Evolutionary conservation across 1,140 invertebrate species (phyloP).

Genomic region (Latrodectus geometricus): DNA sequence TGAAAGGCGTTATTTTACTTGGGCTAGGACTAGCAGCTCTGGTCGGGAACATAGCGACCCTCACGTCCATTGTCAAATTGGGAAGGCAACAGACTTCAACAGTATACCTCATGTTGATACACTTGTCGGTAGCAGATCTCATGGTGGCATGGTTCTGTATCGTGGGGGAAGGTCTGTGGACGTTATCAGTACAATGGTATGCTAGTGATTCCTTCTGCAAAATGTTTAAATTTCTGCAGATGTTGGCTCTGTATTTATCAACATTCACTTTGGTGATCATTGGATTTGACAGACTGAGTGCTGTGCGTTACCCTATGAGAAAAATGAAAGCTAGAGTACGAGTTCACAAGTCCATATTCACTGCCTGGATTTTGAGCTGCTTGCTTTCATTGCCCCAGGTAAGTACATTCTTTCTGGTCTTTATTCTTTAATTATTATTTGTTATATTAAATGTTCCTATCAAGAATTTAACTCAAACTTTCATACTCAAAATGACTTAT

Average conservation of each 20-base stretch:
- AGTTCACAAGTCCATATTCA: conserved; percentile 73
- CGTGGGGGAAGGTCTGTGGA: conserved; percentile 82
- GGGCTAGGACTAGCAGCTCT: conserved; percentile 79
- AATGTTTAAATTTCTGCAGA: conserved; percentile 83
- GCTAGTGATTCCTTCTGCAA: conserved; percentile 83
- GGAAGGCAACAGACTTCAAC: conserved; percentile 71
- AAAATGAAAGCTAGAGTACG: conserved; percentile 74
- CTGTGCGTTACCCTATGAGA: conserved; percentile 84
- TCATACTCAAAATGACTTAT: too few relatives aligned
- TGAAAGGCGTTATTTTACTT: conserved; percentile 76
- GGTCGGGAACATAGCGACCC: conserved; percentile 79
- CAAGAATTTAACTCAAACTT: too few relatives aligned
- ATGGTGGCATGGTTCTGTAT: conserved; percentile 84
- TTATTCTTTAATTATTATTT: too few relatives aligned
- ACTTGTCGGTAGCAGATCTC: conserved; percentile 75
- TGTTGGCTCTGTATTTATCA: conserved; percentile 84
- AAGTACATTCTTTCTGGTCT: neutral
- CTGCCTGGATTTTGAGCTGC: conserved; percentile 78
- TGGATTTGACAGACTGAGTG: conserved; percentile 81
- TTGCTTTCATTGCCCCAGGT: conserved; percentile 80
- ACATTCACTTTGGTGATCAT: conserved; percentile 86
- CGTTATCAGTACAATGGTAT: conserved; percentile 82
- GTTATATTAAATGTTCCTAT: too few relatives aligned
- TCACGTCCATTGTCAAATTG: conserved; percentile 78
- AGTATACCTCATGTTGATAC: conserved; percentile 80